A percentile compares a stretch with the other conserved stretches of the same genome.
These are phyloP conservation scores for Osmerus mordax DNA, from an alignment of 2,113 vertebrate genomes.

Conservation along the genomic window DNA sequence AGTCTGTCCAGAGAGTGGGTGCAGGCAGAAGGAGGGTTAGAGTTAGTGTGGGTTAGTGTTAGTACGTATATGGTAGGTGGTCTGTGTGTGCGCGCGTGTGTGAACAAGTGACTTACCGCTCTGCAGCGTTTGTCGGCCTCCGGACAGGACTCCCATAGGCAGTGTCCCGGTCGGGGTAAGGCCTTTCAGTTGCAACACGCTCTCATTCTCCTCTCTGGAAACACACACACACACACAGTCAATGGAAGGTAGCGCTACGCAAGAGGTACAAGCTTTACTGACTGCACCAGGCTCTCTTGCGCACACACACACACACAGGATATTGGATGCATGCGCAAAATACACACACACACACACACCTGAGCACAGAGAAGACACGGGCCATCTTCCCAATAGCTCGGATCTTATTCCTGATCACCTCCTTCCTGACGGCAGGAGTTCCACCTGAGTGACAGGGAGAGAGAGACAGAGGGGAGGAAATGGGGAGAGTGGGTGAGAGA, in stretches of 20 bases:
- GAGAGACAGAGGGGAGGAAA: background rate
- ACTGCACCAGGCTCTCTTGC: background rate
- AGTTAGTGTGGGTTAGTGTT: conserved; percentile 15
- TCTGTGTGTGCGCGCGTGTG: background rate
- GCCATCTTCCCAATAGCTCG: conserved; percentile 99
- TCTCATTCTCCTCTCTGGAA: conserved; percentile 94
- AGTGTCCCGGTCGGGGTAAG: conserved; percentile 93
- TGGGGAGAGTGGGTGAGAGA: conserved; percentile 6
- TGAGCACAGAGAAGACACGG: conserved; percentile 95
- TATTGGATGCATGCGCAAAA: background rate
- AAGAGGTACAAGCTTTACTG: background rate
- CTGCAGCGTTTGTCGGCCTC: conserved; percentile 88
- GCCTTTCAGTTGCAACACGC: conserved; percentile 93
- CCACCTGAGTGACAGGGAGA: conserved; percentile 69
- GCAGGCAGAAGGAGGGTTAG: background rate
- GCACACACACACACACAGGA: conserved; percentile 23
- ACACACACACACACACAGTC: background rate
- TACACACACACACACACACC: conserved; percentile 74
- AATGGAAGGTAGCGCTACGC: background rate
- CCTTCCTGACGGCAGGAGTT: conserved; percentile 91
- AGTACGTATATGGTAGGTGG: conserved; percentile 9
- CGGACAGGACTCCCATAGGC: conserved; percentile 90
- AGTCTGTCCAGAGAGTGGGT: background rate
- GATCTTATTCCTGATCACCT: conserved; percentile 98
- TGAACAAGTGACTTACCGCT: conserved; percentile 78